Evolutionary conservation across 2,797 vertebrate genomes (phyloP), one percentile per base, ranked within the genome.

Genomic region (Sorex maritimensis): DNA sequence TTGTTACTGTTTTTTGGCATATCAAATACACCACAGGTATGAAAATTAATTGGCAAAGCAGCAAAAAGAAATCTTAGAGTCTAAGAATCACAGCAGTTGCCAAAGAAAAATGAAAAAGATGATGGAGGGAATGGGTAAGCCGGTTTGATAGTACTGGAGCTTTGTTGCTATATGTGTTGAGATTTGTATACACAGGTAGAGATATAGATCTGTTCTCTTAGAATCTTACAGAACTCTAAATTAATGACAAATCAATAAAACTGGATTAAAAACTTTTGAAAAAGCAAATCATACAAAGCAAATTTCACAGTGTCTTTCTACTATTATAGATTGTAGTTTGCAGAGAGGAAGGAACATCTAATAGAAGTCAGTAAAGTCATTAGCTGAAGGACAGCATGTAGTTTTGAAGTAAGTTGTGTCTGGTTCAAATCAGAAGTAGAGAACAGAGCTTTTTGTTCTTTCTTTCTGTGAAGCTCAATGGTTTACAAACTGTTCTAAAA

Each of bases 401-500:
- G 81, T 92, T 93, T 88, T 84, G 80, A 93, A 92, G 74, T 73
- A 52, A 75, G 55, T 82, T 71, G 92, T 95, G 89, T 95, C 96
- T 97, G 96, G 79, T 95, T 97, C 86, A 95, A 96, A 94, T 97
- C 93, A 94, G 85, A 23, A 91, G 23, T 58, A 41, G 88, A 92
- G 79, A 95, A 95, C 67, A 85, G 75, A 87, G 77, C 65, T 86
- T 95, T 95, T 88, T 96, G 74, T 95, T 93, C 89, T 93, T 95
- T 94, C 28, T 63, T 94, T 91, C 52, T 84, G 55, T 92, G 79
- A 89, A 94, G 80, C 93, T 91, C 46, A 68, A 7, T 81, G 81
- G 93, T 80, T 30, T 91, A 94, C 96, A 96, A 96, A 55, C 24
- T 80, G 34, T 86, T 92, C 34, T 52, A 92, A 95, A 84, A 61